Percentiles rank a stretch among this genome's conserved stretches.
Conservation (phyloP, 2,113 vertebrate species). For the Nycticorax nycticorax region DNA sequence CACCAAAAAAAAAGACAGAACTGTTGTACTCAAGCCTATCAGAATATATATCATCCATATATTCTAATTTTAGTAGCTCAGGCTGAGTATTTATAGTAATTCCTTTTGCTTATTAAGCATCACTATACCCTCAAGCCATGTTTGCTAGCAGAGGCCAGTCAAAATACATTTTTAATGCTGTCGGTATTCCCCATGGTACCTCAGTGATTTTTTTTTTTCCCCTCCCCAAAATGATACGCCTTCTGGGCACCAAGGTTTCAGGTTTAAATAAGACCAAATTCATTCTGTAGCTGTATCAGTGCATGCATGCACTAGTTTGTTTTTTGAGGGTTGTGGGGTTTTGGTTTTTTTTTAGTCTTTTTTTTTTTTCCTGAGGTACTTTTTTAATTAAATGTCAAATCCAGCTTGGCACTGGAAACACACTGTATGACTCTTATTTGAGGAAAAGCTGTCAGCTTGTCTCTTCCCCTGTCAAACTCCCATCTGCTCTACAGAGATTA, state of each 20-base stretch:
- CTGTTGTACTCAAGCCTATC: background rate
- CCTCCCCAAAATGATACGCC: background rate
- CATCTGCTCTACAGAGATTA: constrained; percentile 47
- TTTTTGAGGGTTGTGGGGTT: background rate
- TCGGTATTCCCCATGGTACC: background rate
- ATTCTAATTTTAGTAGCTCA: background rate
- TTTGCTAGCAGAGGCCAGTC: background rate
- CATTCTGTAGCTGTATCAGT: background rate
- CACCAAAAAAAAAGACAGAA: background rate
- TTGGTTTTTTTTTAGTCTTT: background rate
- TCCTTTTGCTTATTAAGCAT: constrained; percentile 15
- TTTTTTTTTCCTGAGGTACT: background rate
- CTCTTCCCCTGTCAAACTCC: constrained; percentile 51
- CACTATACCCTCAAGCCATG: background rate
- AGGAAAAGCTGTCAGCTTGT: constrained; percentile 58
- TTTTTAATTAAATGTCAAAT: constrained; percentile 66
- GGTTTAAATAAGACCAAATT: constrained; percentile 53
- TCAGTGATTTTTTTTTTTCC: background rate
- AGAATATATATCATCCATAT: background rate
- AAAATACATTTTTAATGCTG: constrained; percentile 47
- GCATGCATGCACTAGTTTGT: accelerated
- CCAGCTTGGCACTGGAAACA: constrained; percentile 31
- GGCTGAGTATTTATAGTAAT: background rate
- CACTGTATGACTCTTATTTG: constrained; percentile 20
- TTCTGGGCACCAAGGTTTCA: constrained; percentile 14